Evolutionary conservation across 2,888 invertebrate genomes (phyloP).

Genomic region (Odontocerum albicorne): DNA sequence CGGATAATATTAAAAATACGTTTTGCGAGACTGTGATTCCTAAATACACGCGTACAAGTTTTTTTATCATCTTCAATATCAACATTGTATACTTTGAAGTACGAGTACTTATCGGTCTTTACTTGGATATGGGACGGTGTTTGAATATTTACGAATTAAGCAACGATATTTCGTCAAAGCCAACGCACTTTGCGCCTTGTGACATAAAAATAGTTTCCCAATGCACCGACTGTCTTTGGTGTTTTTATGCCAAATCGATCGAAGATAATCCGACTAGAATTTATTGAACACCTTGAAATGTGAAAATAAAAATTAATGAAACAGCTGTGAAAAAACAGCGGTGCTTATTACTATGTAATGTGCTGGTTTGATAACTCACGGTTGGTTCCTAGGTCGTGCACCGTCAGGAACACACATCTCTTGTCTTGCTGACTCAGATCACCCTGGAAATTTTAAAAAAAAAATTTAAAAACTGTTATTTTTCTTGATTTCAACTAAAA

Average conservation of each 20-base stretch:
- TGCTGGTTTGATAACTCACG: conserved; percentile 56
- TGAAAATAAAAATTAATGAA: background rate
- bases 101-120: too few relatives aligned
- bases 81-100: too few relatives aligned
- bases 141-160: too few relatives aligned
- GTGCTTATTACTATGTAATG: background rate
- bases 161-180: background rate
- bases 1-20: too few relatives aligned
- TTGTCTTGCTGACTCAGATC: conserved; percentile 79
- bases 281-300: background rate
- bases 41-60: too few relatives aligned
- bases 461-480: background rate
- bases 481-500: too few relatives aligned
- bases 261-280: too few relatives aligned
- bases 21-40: too few relatives aligned
- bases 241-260: background rate
- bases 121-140: too few relatives aligned
- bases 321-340: background rate
- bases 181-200: background rate
- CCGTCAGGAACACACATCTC: conserved; percentile 81
- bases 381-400: conserved; percentile 85
- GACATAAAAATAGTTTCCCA: background rate
- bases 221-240: background rate
- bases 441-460: conserved; percentile 62
- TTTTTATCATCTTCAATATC: too few relatives aligned